A percentile compares a stretch with the other conserved stretches of the same genome.
phyloP scores from a whole-genome alignment of 2,113 vertebrate species.

The Vombatus ursinus region DNA sequence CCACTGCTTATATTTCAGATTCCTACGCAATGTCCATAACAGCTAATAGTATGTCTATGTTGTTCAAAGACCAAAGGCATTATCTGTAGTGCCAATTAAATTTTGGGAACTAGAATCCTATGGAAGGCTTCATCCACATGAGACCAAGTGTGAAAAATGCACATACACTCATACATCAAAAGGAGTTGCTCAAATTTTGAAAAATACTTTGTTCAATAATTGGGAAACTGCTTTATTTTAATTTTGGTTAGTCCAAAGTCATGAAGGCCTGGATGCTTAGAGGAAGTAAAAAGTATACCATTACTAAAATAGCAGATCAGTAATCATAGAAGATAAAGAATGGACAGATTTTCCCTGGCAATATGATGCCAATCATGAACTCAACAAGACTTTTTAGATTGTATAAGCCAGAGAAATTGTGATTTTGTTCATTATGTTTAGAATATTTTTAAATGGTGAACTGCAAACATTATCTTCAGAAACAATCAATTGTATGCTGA shows the following conservation, averaged over 20 bases:
- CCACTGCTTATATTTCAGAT: not conserved
- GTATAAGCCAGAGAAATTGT: too few relatives aligned
- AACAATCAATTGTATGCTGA: too few relatives aligned
- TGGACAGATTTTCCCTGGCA: not conserved
- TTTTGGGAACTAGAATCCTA: slow-evolving; percentile 11
- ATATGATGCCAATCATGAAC: too few relatives aligned
- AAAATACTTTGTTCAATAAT: not conserved
- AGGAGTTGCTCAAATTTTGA: not conserved
- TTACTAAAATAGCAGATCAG: slow-evolving; percentile 5
- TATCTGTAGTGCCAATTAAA: not conserved
- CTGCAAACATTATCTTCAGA: too few relatives aligned
- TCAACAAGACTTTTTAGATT: not conserved
- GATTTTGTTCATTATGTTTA: too few relatives aligned
- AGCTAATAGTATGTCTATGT: slow-evolving; percentile 5
- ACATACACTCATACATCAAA: not conserved
- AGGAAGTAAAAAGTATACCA: not conserved
- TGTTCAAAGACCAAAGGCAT: slow-evolving; percentile 2
- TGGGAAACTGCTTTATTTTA: not conserved
- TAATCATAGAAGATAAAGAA: not conserved
- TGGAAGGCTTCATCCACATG: not conserved
- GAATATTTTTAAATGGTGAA: too few relatives aligned
- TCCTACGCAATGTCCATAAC: not conserved
- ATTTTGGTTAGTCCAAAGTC: not conserved
- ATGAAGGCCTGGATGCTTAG: not conserved
- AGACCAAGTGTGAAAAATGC: not conserved